These are phyloP conservation scores for Ormyrus labotus DNA, from an alignment of 2,888 invertebrate genomes.

Conservation along the genomic window DNA sequence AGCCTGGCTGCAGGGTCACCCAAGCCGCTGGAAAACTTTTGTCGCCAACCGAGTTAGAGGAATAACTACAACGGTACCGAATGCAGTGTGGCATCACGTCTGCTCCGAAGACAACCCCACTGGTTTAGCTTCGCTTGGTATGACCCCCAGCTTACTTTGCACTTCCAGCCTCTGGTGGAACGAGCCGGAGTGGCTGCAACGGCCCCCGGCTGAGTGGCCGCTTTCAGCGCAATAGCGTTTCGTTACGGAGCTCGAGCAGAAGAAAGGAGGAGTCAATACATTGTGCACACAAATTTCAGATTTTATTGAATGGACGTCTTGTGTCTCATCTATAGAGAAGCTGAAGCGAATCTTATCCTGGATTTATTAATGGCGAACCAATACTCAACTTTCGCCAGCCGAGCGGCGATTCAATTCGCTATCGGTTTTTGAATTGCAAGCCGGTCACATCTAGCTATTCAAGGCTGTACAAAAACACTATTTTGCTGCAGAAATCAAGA, in stretches of 20 bases:
- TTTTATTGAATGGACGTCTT: too few relatives aligned
- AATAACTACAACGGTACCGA: not conserved
- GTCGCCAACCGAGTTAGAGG: conserved; percentile 11
- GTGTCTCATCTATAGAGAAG: not conserved
- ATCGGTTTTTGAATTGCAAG: not conserved
- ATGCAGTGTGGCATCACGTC: conserved; percentile 4
- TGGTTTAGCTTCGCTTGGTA: not conserved
- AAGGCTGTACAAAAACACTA: too few relatives aligned
- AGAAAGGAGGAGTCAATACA: too few relatives aligned
- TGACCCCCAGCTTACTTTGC: not conserved
- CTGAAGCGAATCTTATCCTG: not conserved
- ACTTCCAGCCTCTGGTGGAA: not conserved
- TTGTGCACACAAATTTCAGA: too few relatives aligned
- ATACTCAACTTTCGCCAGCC: not conserved
- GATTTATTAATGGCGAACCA: not conserved
- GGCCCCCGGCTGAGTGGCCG: not conserved
- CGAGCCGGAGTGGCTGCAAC: not conserved
- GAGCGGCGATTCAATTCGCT: not conserved
- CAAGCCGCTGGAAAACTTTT: not conserved
- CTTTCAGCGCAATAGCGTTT: not conserved
- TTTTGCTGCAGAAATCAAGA: too few relatives aligned
- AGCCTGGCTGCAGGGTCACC: too few relatives aligned
- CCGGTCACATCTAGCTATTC: too few relatives aligned
- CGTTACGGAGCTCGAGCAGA: too few relatives aligned
- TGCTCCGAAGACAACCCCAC: conserved; percentile 15